phyloP scores from a whole-genome alignment of 1,140 invertebrate species.

The Holotrichia oblita region DNA sequence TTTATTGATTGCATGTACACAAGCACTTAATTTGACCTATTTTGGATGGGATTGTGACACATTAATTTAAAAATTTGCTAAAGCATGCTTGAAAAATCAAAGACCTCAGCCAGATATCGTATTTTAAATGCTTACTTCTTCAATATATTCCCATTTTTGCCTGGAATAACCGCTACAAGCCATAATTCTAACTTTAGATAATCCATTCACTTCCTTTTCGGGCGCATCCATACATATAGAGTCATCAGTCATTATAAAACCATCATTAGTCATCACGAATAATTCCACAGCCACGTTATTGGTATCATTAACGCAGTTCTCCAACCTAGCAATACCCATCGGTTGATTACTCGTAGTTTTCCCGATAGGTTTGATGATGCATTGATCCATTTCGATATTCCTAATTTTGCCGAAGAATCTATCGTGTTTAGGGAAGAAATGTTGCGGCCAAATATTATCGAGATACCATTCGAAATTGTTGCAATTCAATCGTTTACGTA shows the following conservation, averaged over 20 bases:
- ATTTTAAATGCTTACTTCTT: constrained; percentile 57
- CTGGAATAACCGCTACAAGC: constrained; percentile 70
- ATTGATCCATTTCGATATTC: constrained; percentile 65
- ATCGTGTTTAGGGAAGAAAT: constrained; percentile 87
- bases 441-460: constrained; percentile 88
- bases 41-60: too few species aligned
- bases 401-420: constrained; percentile 83
- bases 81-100: constrained; percentile 93
- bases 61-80: constrained; percentile 56
- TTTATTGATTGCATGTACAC: too few species aligned
- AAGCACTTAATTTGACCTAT: too few species aligned
- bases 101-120: constrained; percentile 65
- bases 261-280: constrained; percentile 76
- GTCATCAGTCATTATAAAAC: constrained; percentile 77
- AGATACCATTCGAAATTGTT: constrained; percentile 95
- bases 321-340: constrained; percentile 70
- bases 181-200: constrained; percentile 71
- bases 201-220: constrained; percentile 63
- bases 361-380: constrained; percentile 68
- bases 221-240: constrained; percentile 77
- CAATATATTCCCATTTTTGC: constrained; percentile 72
- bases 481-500: constrained; percentile 84
- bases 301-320: constrained; percentile 63
- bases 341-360: constrained; percentile 69
- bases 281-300: constrained; percentile 74